Evolutionary conservation across 1,140 invertebrate species (phyloP), one percentile per base, ranked within the genome.

Genomic region (Atopsyche davidsoni): DNA sequence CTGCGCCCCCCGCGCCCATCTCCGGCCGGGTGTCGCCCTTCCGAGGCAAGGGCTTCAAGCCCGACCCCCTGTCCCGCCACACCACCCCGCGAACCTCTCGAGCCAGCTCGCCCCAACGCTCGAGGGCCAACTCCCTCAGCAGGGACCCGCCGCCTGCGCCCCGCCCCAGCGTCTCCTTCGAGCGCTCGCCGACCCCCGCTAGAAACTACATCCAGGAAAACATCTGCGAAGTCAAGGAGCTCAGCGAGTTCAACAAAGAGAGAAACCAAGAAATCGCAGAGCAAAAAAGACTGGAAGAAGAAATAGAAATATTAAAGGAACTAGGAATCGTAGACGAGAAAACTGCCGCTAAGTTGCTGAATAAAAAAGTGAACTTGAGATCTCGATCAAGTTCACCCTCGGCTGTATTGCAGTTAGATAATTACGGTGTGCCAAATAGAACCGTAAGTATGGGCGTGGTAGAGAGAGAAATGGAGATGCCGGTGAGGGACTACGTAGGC

Each of bases 121-220:
- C 68, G 19, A 66, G 69, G 21, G 59, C 65, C 34, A 74, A 71
- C 46, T 72, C 70, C 11, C 14, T 51, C 18, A 34, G 60, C 22
- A 55, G 32, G 65, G 63, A 68, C 6, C 68, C 65, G n/a, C 60
- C 60, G 6, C 55, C 64, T 59, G 63, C 66, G 60, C 60, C 68
- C 1, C 64, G 59, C 42, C 69, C 69, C 6, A 53, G 67, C 35
- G 60, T 66, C 2, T 63, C 59, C 46, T 61, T 68, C 18, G 69
- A 72, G 56, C 70, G 65, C 24, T 66, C 71, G 63, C 66, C 69
- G 3, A 62, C 62, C 41, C 59, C 65, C 10, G 64, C 64, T 0
- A 64, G 69, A 54, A 68, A 74, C 40, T 74, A 70, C 42, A 59
- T 74, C 2, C 72, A 69, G 62, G 65, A 72, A 62, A 74, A 74